Base-by-base conservation (phyloP, 2,113 vertebrate species). In the Empidonax traillii region DNA sequence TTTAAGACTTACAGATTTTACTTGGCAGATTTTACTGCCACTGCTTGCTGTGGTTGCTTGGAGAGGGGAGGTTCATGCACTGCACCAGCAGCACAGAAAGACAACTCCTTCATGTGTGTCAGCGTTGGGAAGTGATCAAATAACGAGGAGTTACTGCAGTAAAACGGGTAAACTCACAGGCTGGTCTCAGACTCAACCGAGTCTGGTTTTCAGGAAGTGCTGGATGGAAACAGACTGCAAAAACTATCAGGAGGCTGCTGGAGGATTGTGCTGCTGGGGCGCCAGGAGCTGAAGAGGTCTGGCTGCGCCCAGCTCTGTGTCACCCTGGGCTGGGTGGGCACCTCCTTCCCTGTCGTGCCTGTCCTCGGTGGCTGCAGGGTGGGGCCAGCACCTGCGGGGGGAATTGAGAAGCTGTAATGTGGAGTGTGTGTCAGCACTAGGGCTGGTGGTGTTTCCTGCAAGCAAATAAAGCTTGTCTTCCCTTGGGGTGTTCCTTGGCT, bases 311-410 rank as follows among this genome's bases (percentile, higher is more conserved):
- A 0, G n/a, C 1, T 1, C 21, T 4, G 3, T 23, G 15, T 35
- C 53, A 1, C 22, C n/a, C 35, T 1, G 0, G 53, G 12, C 30
- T 56, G 67, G 27, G 47, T n/a, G 61, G 28, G 30, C 55, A 7
- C 25, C 24, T 39, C 31, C 33, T 43, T 12, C 28, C 31, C 33
- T 0, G 2, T 46, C 3, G 9, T 31, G 17, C 35, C 47, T 1
- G 14, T 69, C 12, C 21, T 47, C 62, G 0, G 2, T 19, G 31
- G 44, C 2, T 0, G 43, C 4, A 44, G 31, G 5, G 2, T 15
- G 47, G 3, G 13, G 14, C 47, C 19, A 8, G 66, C 25, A 2
- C 28, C 25, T 7, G 43, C 35, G 16, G 49, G 6, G 5, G 62
- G 17, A 25, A 27, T 15, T 4, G 14, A 66, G 66, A 7, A 59